These are phyloP conservation scores for Mus spretus DNA, from an alignment of 2,797 vertebrate genomes.

Conservation along the genomic window DNA sequence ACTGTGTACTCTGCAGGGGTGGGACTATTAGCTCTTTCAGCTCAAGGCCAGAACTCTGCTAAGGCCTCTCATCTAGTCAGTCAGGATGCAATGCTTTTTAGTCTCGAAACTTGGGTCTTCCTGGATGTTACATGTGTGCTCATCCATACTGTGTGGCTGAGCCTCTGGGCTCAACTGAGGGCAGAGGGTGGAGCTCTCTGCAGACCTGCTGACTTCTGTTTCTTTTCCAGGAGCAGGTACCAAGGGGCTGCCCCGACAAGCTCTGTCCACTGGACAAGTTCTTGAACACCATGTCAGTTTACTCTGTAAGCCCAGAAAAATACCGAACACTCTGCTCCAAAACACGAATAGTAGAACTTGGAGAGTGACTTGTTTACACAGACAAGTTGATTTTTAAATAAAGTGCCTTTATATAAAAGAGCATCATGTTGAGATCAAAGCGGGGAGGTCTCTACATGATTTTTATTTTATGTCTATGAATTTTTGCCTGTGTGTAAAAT, in stretches of 20 bases:
- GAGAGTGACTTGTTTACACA: slow-evolving; percentile 17
- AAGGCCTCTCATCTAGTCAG: not conserved
- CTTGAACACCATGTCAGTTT: slow-evolving; percentile 90
- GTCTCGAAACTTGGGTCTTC: not conserved
- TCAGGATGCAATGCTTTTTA: not conserved
- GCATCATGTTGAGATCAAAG: not conserved
- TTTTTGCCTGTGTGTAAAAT: not conserved
- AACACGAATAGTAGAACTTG: not conserved
- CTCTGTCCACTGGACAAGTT: slow-evolving; percentile 96
- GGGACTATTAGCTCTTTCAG: not conserved
- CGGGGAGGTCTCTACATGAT: not conserved
- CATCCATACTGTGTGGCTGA: not conserved
- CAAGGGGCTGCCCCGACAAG: slow-evolving; percentile 92
- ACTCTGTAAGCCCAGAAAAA: slow-evolving; percentile 89
- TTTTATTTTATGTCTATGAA: not conserved
- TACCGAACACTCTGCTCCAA: slow-evolving; percentile 90
- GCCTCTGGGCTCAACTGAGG: not conserved
- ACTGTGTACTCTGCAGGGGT: too few species aligned
- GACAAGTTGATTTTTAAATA: slow-evolving; percentile 68
- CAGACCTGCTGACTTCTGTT: slow-evolving; percentile 21
- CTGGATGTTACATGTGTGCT: not conserved
- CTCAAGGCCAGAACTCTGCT: not conserved
- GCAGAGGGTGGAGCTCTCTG: not conserved
- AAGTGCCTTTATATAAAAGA: slow-evolving; percentile 25
- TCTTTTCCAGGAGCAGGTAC: slow-evolving; percentile 92